Conservation (phyloP, 2,888 invertebrate species). For the Chelonus formosanus region DNA sequence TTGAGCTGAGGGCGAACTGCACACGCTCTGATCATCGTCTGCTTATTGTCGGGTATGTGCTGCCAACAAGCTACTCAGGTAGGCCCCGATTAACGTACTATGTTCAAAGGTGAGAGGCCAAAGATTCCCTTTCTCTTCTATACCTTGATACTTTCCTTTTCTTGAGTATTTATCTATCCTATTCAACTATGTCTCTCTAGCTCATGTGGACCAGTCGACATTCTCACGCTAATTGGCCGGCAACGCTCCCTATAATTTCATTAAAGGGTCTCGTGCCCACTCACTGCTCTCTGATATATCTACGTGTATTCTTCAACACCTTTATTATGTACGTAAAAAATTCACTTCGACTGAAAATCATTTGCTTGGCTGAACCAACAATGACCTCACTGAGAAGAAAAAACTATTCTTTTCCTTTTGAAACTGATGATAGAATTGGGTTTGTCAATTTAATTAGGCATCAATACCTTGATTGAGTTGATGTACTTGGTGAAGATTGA, state of each 20-base stretch:
- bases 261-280: slow-evolving; percentile 59
- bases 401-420: too few species aligned
- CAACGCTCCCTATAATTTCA: slow-evolving; percentile 61
- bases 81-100: slow-evolving; percentile 38
- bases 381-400: too few species aligned
- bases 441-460: too few species aligned
- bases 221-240: slow-evolving; percentile 62
- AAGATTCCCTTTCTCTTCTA: slow-evolving; percentile 1
- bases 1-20: slow-evolving; percentile 18
- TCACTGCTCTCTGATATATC: neutral
- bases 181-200: slow-evolving; percentile 41
- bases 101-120: slow-evolving; percentile 22
- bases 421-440: too few species aligned
- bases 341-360: neutral
- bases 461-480: too few species aligned
- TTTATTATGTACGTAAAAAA: neutral
- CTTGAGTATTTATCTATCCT: neutral
- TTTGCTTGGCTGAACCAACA: too few species aligned
- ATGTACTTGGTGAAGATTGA: too few species aligned
- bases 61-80: slow-evolving; percentile 52
- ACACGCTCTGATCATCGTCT: slow-evolving; percentile 43
- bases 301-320: neutral
- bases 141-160: neutral
- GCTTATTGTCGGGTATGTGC: slow-evolving; percentile 30
- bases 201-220: slow-evolving; percentile 47